Evolutionary conservation across 2,797 vertebrate species (phyloP).

Genomic region (Leptoclinus maculatus): DNA sequence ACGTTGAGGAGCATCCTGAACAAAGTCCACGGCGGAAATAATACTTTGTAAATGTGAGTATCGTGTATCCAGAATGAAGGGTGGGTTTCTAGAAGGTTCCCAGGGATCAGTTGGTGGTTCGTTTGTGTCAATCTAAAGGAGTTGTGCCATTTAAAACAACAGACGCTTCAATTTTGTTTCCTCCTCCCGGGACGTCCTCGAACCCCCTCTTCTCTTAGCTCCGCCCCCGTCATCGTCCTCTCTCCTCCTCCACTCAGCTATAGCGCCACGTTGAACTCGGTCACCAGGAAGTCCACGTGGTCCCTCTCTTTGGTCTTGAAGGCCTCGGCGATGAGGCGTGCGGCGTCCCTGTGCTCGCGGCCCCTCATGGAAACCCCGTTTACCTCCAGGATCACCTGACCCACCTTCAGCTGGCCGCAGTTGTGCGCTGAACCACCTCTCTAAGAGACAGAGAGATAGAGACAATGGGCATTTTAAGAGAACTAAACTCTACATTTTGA

Average conservation of each 20-base stretch:
- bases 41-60: conserved; percentile 30
- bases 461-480: not conserved
- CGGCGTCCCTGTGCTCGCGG: conserved; percentile 94
- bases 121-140: conserved; percentile 39
- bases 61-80: conserved; percentile 27
- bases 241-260: conserved; percentile 69
- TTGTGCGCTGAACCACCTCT: conserved; percentile 95
- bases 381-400: conserved; percentile 97
- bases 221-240: conserved; percentile 4
- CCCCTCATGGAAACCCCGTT: conserved; percentile 91
- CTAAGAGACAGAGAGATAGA: conserved; percentile 69
- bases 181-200: not conserved
- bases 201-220: conserved; percentile 1
- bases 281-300: conserved; percentile 95
- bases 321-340: conserved; percentile 95
- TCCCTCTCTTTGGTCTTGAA: conserved; percentile 97
- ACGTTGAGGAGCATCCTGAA: conserved; percentile 64
- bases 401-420: conserved; percentile 95
- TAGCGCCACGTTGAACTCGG: conserved; percentile 96
- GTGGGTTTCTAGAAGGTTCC: conserved; percentile 36
- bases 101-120: conserved; percentile 50
- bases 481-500: not conserved
- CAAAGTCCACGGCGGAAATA: conserved; percentile 51
- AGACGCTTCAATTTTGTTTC: conserved; percentile 17
- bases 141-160: conserved; percentile 71